Evolutionary conservation across 1,140 invertebrate genomes (phyloP).

Genomic region (Apis florea): DNA sequence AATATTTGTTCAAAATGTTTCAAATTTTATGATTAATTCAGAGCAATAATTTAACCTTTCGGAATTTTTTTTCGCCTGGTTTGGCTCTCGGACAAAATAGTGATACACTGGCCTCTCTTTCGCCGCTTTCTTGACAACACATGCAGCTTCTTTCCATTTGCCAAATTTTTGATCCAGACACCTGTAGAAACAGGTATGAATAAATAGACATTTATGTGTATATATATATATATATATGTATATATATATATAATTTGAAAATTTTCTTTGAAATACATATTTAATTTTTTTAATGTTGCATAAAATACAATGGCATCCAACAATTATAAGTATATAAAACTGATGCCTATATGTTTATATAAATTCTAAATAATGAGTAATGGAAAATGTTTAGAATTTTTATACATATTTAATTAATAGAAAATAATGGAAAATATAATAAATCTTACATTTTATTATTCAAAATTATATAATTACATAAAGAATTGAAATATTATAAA

Average conservation of each 20-base stretch:
- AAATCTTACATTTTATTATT: background rate
- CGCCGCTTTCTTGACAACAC: slow-evolving; percentile 96
- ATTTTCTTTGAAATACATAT: background rate
- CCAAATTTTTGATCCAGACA: slow-evolving; percentile 97
- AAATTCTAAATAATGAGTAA: background rate
- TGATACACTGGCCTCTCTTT: slow-evolving; percentile 93
- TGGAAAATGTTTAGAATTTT: background rate
- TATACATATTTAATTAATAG: background rate
- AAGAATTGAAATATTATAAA: background rate
- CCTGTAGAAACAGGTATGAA: slow-evolving; percentile 81
- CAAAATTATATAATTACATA: background rate
- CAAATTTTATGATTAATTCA: background rate
- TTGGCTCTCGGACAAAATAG: slow-evolving; percentile 94
- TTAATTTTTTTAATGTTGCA: background rate
- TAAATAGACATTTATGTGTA: background rate
- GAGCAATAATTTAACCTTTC: slow-evolving; percentile 84
- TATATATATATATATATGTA: too few relatives aligned
- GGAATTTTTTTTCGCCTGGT: slow-evolving; percentile 90
- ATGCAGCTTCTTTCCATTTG: slow-evolving; percentile 97
- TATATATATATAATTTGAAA: too few relatives aligned
- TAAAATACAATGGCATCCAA: background rate
- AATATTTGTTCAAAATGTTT: background rate
- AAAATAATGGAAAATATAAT: background rate
- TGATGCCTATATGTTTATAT: background rate
- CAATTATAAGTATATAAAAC: background rate